Base-by-base conservation (phyloP, 2,113 vertebrate genomes). In the Machaerirhynchus nigripectus region DNA sequence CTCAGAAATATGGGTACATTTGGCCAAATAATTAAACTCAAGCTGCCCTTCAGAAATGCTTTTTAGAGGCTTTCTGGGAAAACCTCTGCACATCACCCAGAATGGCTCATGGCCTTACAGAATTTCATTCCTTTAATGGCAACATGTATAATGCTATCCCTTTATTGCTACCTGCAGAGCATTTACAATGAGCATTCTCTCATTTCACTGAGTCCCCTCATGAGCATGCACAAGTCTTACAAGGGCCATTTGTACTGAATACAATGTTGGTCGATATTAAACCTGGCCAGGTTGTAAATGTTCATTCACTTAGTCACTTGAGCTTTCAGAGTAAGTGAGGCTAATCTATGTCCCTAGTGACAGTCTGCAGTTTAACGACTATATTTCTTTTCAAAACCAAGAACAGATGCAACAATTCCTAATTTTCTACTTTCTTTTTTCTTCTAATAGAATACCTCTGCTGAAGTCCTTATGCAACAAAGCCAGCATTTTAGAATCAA, bases 121-220 rank as follows among this genome's bases (percentile, higher is more conserved):
- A 94, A 83, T 74, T 65, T 93, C 33, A 81, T 86, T 88, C 42
- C 55, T 83, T 79, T 93, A 76, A 82, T 46, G 61, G 80, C 91
- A 95, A 57, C 65, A 76, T 1, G 0, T 63, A 37, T 42, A 84
- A 39, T 14, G 31, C 40, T 18, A 33, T 53, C 65, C 31, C 61
- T 42, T 33, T 90, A 80, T 33, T 78, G 89, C 60, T 87, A 82
- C 74, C 65, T 83, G 57, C 89, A 91, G 53, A 87, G 75, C 67
- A 76, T 76, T 91, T 69, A 53, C 46, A 76, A 15, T 39, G 26
- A 69, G 31, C 24, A 33, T 69, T 64, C 61, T 20, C 52, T 42
- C 49, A 50, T 84, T 91, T 70, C 46, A 39, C 49, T 1, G 0
- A 37, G 55, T 28, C n/a, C n/a, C n/a, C 39, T 82, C 31, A 24